Conservation (phyloP, 2,113 vertebrate species). For the Microcebus ravelobensis region DNA sequence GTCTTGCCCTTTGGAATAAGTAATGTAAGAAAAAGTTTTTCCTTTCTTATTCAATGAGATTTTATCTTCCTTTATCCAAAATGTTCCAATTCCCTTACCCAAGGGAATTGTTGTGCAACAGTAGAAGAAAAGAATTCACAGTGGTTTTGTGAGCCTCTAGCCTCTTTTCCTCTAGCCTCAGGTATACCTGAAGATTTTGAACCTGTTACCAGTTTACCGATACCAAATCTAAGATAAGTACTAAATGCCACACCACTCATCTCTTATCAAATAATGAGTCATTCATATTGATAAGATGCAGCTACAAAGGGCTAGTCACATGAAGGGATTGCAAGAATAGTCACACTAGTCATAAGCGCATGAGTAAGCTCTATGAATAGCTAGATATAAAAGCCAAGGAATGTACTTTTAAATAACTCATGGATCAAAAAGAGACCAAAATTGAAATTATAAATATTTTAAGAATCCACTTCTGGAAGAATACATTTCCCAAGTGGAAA, state of each 20-base stretch:
- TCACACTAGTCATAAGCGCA: background rate
- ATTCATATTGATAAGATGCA: background rate
- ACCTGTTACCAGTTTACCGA: background rate
- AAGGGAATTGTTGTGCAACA: background rate
- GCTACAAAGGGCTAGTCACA: background rate
- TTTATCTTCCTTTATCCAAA: background rate
- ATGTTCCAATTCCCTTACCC: background rate
- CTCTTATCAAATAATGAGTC: background rate
- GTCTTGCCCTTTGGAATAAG: background rate
- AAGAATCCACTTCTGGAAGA: conserved; percentile 85
- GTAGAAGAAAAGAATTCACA: background rate
- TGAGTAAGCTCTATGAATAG: background rate
- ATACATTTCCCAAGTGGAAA: conserved; percentile 99
- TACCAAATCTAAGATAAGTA: background rate
- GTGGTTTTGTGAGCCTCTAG: background rate
- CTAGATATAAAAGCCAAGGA: background rate
- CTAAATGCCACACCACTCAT: background rate
- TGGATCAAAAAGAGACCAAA: background rate
- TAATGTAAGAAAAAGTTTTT: background rate
- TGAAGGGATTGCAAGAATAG: background rate
- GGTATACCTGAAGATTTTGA: background rate
- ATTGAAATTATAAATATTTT: background rate
- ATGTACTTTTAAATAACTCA: background rate
- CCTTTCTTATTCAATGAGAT: background rate
- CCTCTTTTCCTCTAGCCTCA: background rate